A percentile compares a stretch with the other conserved stretches of the same genome.
Conservation (phyloP, 2,113 vertebrate species). For the Cephalopholis sonnerati region DNA sequence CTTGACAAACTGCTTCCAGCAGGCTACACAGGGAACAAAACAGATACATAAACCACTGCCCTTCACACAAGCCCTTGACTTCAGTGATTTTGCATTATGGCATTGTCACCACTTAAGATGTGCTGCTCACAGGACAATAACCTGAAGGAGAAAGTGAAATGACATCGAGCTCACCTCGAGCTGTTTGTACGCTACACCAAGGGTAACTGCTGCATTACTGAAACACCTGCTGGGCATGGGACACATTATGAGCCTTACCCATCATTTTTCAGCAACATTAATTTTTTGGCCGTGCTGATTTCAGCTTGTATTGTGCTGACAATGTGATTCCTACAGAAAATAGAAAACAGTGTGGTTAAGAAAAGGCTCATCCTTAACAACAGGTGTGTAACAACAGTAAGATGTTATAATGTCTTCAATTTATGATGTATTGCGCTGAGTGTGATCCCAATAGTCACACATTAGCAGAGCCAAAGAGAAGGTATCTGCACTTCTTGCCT, state of each 20-base stretch:
- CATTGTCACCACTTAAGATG: conserved; percentile 50
- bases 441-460: not conserved
- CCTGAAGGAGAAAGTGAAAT: conserved; percentile 37
- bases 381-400: conserved; percentile 14
- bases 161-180: conserved; percentile 11
- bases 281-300: conserved; percentile 27
- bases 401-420: not conserved
- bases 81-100: conserved; percentile 34
- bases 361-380: not conserved
- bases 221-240: conserved; percentile 24
- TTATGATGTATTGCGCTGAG: not conserved
- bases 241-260: not conserved
- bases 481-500: not conserved
- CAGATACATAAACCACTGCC: conserved; percentile 64
- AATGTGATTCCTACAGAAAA: not conserved
- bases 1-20: conserved; percentile 86
- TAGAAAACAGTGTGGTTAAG: not conserved
- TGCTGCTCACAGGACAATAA: conserved; percentile 21
- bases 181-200: conserved; percentile 35
- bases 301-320: conserved; percentile 27
- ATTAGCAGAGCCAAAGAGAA: not conserved
- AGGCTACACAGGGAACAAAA: conserved; percentile 74
- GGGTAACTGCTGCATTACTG: conserved; percentile 38
- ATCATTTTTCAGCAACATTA: conserved; percentile 39
- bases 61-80: conserved; percentile 79